These are phyloP conservation scores for Amphiprion percula DNA, from an alignment of 2,113 vertebrate species.

Conservation along the genomic window DNA sequence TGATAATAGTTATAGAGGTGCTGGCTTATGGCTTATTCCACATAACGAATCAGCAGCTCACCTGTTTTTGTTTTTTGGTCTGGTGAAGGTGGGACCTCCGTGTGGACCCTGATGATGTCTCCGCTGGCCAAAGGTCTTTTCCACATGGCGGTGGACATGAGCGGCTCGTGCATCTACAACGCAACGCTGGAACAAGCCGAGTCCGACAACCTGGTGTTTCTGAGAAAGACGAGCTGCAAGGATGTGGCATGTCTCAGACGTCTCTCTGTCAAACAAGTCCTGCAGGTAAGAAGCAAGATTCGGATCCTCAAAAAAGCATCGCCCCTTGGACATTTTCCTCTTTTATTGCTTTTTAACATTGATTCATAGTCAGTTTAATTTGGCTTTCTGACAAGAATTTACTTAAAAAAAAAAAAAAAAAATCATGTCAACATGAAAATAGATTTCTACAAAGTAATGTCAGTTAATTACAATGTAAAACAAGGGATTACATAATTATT, in stretches of 20 bases:
- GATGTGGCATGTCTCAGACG: slow-evolving; percentile 76
- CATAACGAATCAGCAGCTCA: not conserved
- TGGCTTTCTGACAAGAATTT: no score
- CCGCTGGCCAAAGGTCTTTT: slow-evolving; percentile 84
- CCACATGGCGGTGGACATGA: slow-evolving; percentile 85
- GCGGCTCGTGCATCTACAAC: slow-evolving; percentile 79
- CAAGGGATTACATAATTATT: no score
- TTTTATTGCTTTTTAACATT: no score
- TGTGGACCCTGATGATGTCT: slow-evolving; percentile 84
- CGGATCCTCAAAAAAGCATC: no score
- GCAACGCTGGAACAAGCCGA: slow-evolving; percentile 79
- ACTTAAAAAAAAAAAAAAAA: no score
- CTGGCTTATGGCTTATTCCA: no score
- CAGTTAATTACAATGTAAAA: no score
- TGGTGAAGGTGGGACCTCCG: slow-evolving; percentile 79
- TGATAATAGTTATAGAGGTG: no score
- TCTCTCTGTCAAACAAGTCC: slow-evolving; percentile 70
- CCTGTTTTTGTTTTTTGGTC: not conserved
- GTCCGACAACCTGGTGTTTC: slow-evolving; percentile 80
- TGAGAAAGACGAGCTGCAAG: slow-evolving; percentile 78
- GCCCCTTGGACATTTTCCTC: no score
- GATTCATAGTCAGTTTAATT: no score
- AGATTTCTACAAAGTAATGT: no score
- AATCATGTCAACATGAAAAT: no score
- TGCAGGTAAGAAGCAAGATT: slow-evolving; percentile 73